Conservation (phyloP, 2,888 invertebrate genomes). For the Sycophila texana region DNA sequence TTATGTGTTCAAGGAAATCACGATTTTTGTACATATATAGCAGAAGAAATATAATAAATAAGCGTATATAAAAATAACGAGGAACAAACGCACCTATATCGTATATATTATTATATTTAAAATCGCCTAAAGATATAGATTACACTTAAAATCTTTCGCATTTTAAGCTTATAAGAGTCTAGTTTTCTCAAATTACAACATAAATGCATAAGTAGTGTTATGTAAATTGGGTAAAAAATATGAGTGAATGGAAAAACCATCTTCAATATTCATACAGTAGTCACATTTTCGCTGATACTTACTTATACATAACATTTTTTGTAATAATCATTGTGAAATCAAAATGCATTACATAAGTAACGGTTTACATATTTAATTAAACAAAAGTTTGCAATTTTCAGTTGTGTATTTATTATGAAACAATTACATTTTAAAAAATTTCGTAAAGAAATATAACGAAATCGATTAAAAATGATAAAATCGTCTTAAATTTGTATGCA, state of each 20-base stretch:
- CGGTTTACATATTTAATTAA: too few relatives aligned
- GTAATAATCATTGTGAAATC: too few relatives aligned
- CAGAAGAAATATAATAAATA: constrained; percentile 13
- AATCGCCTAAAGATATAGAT: constrained; percentile 35
- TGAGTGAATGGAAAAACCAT: background rate
- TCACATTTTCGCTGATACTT: too few relatives aligned
- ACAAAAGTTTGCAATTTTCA: constrained; percentile 4
- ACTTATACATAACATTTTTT: too few relatives aligned
- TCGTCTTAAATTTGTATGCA: too few relatives aligned
- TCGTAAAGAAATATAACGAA: background rate
- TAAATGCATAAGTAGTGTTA: constrained; percentile 23
- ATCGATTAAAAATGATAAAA: too few relatives aligned
- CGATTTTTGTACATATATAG: constrained; percentile 40
- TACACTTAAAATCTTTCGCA: constrained; percentile 1
- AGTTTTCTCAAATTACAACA: constrained; percentile 34
- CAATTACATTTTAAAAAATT: constrained; percentile 14
- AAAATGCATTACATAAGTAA: too few relatives aligned
- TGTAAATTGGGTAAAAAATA: constrained; percentile 36
- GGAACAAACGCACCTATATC: constrained; percentile 24
- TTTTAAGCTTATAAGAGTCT: constrained; percentile 20
- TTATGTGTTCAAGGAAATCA: constrained; percentile 54
- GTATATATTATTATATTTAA: constrained; percentile 27
- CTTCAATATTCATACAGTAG: too few relatives aligned
- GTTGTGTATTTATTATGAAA: background rate
- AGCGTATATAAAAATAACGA: constrained; percentile 6